Percentiles rank a stretch among this genome's conserved stretches.
These are phyloP conservation scores for Ypsolopha scabrella DNA, from an alignment of 2,888 invertebrate genomes.

Conservation along the genomic window DNA sequence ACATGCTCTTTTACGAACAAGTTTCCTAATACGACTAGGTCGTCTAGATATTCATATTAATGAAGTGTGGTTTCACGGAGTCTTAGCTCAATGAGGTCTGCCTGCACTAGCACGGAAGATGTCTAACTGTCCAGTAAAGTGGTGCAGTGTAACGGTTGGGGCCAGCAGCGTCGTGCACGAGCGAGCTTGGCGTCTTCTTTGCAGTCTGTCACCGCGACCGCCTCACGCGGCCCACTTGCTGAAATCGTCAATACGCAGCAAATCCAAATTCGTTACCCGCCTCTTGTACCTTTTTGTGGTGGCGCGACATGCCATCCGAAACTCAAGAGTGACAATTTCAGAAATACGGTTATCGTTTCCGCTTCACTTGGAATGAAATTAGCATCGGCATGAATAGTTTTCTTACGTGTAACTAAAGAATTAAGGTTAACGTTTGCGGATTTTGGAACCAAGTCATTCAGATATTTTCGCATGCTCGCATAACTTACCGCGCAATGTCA, in stretches of 20 bases:
- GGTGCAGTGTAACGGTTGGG: constrained; percentile 52
- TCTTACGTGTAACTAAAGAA: not conserved
- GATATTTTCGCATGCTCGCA: too few species aligned
- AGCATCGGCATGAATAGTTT: constrained; percentile 3
- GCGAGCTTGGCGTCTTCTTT: constrained; percentile 8
- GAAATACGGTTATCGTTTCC: constrained; percentile 21
- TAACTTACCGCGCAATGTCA: too few species aligned
- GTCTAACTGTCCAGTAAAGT: constrained; percentile 41
- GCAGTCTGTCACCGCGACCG: constrained; percentile 16
- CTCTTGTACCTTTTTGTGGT: constrained; percentile 19
- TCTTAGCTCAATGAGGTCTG: too few species aligned
- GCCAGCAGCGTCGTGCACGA: constrained; percentile 42
- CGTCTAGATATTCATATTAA: too few species aligned
- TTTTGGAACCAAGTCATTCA: too few species aligned
- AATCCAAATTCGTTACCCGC: constrained; percentile 35
- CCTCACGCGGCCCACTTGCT: constrained; percentile 14
- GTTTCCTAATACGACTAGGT: too few species aligned
- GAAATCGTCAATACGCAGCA: constrained; percentile 32
- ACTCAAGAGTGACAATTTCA: constrained; percentile 14
- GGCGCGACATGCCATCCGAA: constrained; percentile 13
- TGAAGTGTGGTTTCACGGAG: too few species aligned
- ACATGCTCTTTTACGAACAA: too few species aligned
- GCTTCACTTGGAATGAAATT: constrained; percentile 14
- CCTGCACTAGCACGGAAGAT: not conserved
- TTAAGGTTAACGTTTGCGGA: too few species aligned